Evolutionary conservation across 1,140 invertebrate species (phyloP).

Genomic region (Apolygus lucorum): DNA sequence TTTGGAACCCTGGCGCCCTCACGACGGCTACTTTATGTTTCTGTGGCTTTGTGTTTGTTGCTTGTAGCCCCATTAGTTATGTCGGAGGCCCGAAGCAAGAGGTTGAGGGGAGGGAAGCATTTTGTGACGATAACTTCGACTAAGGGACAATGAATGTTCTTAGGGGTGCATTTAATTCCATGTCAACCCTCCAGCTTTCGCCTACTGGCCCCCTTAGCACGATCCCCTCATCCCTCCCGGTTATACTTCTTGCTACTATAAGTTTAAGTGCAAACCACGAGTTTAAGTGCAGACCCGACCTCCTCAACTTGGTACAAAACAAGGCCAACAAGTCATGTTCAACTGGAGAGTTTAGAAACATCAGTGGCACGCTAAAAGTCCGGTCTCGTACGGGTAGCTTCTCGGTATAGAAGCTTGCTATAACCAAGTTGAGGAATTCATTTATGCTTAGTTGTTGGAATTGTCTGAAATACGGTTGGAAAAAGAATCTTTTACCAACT

Average conservation of each 20-base stretch:
- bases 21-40: constrained; percentile 3
- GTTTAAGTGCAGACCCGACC: neutral
- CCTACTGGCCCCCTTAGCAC: neutral
- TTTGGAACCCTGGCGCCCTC: neutral
- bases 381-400: too few relatives aligned
- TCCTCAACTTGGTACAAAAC: constrained; percentile 9
- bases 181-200: neutral
- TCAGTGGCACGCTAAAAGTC: neutral
- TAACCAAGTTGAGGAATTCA: too few relatives aligned
- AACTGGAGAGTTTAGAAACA: neutral
- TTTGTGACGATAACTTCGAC: constrained; percentile 16
- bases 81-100: neutral
- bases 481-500: too few relatives aligned
- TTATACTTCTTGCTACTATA: constrained; percentile 3
- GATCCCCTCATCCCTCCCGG: neutral
- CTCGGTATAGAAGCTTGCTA: too few relatives aligned
- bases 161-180: constrained; percentile 12
- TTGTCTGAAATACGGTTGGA: too few relatives aligned
- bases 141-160: constrained; percentile 15
- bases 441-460: too few relatives aligned
- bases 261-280: neutral
- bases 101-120: neutral
- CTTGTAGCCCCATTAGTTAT: constrained; percentile 9
- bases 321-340: constrained; percentile 11
- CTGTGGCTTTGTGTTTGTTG: constrained; percentile 10